phyloP scores from a whole-genome alignment of 2,888 invertebrate genomes.

The Nymphalis polychloros region DNA sequence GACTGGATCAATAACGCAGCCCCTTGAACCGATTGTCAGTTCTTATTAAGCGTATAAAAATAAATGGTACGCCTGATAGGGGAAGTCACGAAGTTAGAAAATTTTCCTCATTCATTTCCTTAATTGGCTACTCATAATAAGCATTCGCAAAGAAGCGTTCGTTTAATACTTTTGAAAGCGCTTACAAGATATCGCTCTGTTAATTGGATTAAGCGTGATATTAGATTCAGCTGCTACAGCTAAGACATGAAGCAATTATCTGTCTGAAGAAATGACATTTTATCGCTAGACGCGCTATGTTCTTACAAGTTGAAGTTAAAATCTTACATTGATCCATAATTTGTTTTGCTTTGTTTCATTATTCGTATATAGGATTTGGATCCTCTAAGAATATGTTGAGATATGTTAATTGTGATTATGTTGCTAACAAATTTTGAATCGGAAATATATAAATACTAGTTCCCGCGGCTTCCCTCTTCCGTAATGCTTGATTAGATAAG shows the following conservation, averaged over 20 bases:
- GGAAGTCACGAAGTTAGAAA: conserved; percentile 49
- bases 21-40: conserved; percentile 59
- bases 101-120: conserved; percentile 47
- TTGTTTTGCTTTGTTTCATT: no score
- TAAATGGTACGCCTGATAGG: conserved; percentile 62
- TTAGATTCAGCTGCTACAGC: conserved; percentile 30
- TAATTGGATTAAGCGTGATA: conserved; percentile 33
- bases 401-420: background rate
- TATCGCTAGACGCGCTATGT: no score
- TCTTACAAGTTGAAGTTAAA: no score
- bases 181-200: conserved; percentile 31
- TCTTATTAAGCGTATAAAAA: conserved; percentile 72
- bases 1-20: conserved; percentile 36
- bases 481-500: no score
- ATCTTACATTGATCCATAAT: no score
- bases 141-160: conserved; percentile 37
- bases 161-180: conserved; percentile 38
- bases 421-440: no score
- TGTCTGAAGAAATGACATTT: conserved; percentile 19
- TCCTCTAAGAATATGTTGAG: background rate
- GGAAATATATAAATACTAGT: no score
- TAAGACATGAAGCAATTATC: conserved; percentile 22
- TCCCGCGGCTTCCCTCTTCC: no score
- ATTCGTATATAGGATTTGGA: no score
- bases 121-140: conserved; percentile 44